These are phyloP conservation scores for Solenopsis invicta DNA, from an alignment of 1,140 invertebrate genomes.

Conservation along the genomic window DNA sequence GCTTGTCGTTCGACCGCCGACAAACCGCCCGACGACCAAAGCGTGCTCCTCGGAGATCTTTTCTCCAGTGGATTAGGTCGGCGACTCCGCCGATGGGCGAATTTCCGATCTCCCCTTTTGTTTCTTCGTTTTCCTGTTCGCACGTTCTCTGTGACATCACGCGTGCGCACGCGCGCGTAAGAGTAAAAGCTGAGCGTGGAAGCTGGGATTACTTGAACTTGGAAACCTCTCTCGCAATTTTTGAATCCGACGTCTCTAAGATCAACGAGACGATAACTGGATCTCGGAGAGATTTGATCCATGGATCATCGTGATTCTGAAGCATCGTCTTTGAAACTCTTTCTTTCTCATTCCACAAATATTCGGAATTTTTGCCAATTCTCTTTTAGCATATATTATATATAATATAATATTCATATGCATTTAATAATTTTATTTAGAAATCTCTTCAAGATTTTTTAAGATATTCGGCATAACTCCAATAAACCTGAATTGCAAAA, in stretches of 20 bases:
- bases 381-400: not conserved
- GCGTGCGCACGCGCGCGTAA: conserved; percentile 5
- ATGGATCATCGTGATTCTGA: not conserved
- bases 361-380: not conserved
- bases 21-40: conserved; percentile 64
- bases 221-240: not conserved
- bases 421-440: conserved; percentile 5
- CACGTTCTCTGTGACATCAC: not conserved
- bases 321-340: not conserved
- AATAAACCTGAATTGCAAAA: not conserved
- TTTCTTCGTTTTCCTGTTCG: conserved; percentile 12
- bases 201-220: not conserved
- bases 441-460: not conserved
- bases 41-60: conserved; percentile 53
- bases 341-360: not conserved
- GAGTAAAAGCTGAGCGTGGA: not conserved
- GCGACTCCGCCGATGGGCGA: conserved; percentile 25
- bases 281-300: not conserved
- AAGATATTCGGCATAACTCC: not conserved
- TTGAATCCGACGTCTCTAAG: not conserved
- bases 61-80: conserved; percentile 52
- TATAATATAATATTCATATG: not conserved
- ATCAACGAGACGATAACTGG: not conserved
- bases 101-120: conserved; percentile 61
- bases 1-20: conserved; percentile 80